Base-by-base conservation (phyloP, 2,113 vertebrate genomes). In the Illadopsis cleaveri region DNA sequence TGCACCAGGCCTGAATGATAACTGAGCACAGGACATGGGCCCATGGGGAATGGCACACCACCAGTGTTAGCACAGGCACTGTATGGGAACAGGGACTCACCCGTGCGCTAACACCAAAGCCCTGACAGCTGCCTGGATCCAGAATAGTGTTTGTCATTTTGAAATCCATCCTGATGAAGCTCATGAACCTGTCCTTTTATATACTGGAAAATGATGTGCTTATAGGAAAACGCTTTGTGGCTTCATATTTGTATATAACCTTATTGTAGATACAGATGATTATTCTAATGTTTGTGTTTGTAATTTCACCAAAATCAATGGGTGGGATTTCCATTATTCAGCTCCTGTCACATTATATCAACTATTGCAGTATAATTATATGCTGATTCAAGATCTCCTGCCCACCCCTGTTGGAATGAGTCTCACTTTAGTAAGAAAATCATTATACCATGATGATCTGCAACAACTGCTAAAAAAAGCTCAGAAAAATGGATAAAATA, bases 11-110 rank as follows among this genome's bases (percentile, higher is more conserved):
- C 70, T 48, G 70, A 48, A 48, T 13, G 42, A 57, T 5, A 57
- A 30, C 24, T 0, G 0, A 40, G 12, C 48, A 54, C 0, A 71
- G 68, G 27, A 7, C 30, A 15, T 0, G 15, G 42, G n/a, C 53
- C 44, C 30, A 30, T 3, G 12, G 44, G 37, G 60, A 48, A 48
- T 57, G 60, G 60, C 42, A 65, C 57, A 57, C 24, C 42, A 57
- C 9, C 42, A 15, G 10, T 13, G 35, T 9, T 4, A 57, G 24
- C 23, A 40, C 19, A 8, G 8, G 58, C 22, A 28, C 23, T 30
- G 0, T 4, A 10, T 20, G 24, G 50, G 60, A 75, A 47, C 12
- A 28, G 58, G 58, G 40, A 73, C 40, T 27, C 27, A 14, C 27
- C 21, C 22, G 22, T 18, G 40, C 54, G 15, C 15, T 35, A 23